Evolutionary conservation across 2,113 vertebrate genomes (phyloP), one percentile per base, ranked within the genome.

Genomic region (Turdus rufiventris): DNA sequence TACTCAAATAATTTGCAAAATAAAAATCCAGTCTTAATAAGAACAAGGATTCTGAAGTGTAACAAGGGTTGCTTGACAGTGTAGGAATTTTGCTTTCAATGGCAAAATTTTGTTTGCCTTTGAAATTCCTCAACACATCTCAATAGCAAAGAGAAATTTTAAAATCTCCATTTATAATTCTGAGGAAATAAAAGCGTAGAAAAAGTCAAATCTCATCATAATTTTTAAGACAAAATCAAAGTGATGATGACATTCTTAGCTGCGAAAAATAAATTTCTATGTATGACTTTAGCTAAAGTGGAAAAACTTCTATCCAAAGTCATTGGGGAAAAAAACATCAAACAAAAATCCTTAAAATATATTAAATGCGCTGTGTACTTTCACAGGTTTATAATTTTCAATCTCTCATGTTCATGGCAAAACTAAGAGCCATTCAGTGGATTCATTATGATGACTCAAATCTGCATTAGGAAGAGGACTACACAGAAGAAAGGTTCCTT

Each of bases 1-100:
- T 88, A 91, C 61, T 95, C 47, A n/a, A 91, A 96, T 71, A 65
- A 70, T 82, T 96, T 97, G 54, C 83, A 96, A 95, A 94, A 93
- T 96, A 97, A 96, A 91, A 88, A 82, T 81, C 92, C 87, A 94
- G 43, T 91, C 85, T 67, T 95, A 77, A 89, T 92, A 70, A 29
- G 50, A 51, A 51, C 26, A 29, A 51, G 50, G 26, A 9, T 51
- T 93, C 96, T 96, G 88, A 89, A 93, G 26, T 51, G 10, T 51
- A 51, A 93, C 93, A 95, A 95, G 75, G 40, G 23, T 63, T 95
- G 75, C 16, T 10, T 91, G 93, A 94, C 78, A 93, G 77, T 72
- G 87, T 85, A 96, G 84, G 68, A 92, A 96, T 92, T 93, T 89
- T 85, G 29, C 36, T 97, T 91, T 97, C 85, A 94, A 75, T 95